Percentiles rank a stretch among this genome's conserved stretches.
Evolutionary conservation across 2,797 vertebrate genomes (phyloP).

Genomic region (Tokudaia muenninki): DNA sequence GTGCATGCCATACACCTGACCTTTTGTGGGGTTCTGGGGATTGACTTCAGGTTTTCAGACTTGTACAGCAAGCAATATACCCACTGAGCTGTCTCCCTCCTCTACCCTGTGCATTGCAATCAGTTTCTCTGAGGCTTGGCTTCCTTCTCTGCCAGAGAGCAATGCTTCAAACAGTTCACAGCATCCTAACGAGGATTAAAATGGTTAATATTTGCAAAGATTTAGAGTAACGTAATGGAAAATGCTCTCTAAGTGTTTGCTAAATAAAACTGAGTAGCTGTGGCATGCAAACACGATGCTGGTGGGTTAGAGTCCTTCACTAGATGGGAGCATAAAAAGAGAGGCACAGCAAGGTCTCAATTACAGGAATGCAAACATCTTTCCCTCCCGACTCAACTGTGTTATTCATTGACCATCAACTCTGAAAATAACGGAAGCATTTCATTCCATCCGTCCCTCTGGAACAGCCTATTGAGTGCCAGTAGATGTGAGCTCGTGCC

Average conservation of each 20-base stretch:
- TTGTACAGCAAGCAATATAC: no score
- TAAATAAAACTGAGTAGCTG: not conserved
- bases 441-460: constrained; percentile 62
- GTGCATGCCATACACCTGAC: not conserved
- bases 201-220: constrained; percentile 17
- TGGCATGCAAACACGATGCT: not conserved
- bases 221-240: not conserved
- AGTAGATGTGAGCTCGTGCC: constrained; percentile 55
- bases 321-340: not conserved
- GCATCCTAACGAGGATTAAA: not conserved
- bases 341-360: constrained; percentile 6
- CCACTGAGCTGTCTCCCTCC: not conserved
- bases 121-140: constrained; percentile 11
- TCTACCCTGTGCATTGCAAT: not conserved
- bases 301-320: not conserved
- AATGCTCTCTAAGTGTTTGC: not conserved
- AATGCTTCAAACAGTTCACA: not conserved
- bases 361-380: not conserved
- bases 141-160: constrained; percentile 30
- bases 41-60: not conserved
- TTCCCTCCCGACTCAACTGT: not conserved
- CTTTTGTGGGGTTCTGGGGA: not conserved
- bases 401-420: constrained; percentile 44
- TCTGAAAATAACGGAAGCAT: constrained; percentile 61
- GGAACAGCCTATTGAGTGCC: constrained; percentile 65